Conservation (phyloP, 2,888 invertebrate species). For the Agrenia bidenticulata region DNA sequence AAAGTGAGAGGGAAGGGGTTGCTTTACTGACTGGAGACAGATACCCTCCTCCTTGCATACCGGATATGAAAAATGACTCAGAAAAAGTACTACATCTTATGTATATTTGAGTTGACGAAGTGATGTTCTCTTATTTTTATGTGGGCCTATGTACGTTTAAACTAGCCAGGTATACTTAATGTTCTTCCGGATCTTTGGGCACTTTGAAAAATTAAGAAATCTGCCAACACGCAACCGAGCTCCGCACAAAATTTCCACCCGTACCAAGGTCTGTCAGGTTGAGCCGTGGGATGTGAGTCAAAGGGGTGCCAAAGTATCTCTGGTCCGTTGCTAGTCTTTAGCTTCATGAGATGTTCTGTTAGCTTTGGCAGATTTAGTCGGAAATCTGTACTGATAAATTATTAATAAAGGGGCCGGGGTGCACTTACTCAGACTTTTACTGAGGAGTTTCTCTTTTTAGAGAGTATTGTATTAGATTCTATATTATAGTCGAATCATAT, state of each 20-base stretch:
- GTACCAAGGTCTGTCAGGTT: too few species aligned
- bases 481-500: too few species aligned
- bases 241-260: background rate
- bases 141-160: background rate
- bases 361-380: too few species aligned
- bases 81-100: slow-evolving; percentile 11
- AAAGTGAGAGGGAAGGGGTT: slow-evolving; percentile 14
- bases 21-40: slow-evolving; percentile 10
- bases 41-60: slow-evolving; percentile 22
- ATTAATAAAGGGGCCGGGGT: too few species aligned
- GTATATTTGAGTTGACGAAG: slow-evolving; percentile 9
- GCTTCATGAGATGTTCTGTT: too few species aligned
- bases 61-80: slow-evolving; percentile 49
- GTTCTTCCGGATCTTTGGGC: slow-evolving; percentile 21
- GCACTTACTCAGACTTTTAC: too few species aligned
- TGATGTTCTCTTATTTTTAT: background rate
- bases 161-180: background rate
- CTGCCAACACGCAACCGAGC: slow-evolving; percentile 38
- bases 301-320: too few species aligned
- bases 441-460: too few species aligned
- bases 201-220: slow-evolving; percentile 49
- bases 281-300: too few species aligned
- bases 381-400: too few species aligned
- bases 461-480: too few species aligned
- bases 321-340: too few species aligned